Evolutionary conservation across 1,140 invertebrate species (phyloP), one percentile per base, ranked within the genome.

Genomic region (Tribolium madens): DNA sequence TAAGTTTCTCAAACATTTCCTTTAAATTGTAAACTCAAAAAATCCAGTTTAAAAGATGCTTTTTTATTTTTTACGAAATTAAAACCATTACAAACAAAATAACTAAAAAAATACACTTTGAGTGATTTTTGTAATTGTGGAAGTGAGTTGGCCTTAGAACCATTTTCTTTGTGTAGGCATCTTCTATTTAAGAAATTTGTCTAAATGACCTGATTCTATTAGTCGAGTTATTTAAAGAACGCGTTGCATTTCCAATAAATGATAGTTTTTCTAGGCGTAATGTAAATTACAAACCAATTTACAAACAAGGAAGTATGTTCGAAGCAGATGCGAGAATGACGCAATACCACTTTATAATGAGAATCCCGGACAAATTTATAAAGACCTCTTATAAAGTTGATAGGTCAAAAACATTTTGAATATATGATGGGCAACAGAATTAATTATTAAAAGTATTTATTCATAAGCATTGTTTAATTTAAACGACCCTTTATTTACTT

Each of bases 391-490:
- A 13, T 64, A 64, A 57, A 53, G 50, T 68, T 48, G 14, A 60
- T 74, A 21, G 73, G 73, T 75, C 73, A 75, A 75, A 75, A 50
- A 68, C 73, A 75, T 75, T 47, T 26, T 48, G 69, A 46, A 48
- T 21, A 47, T 42, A 47, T 47, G 36, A 71, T 42, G 17, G 1
- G 21, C 21, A 26, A 4, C 21, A 26, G 69, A 71, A 36, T 42
- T 42, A 42, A 42, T 42, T 31, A 31, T 31, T 42, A 42, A 5
- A 26, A 26, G 21, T 26, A 26, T 26, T 26, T 4, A 26, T 26
- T 26, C 6, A 26, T 26, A 26, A 26, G 18, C 21, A 26, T 5
- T 26, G 21, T 26, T 26, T 26, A 26, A 26, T 5, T 26, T 1
- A 26, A 26, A 26, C 21, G n/a, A n/a, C n/a, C n/a, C n/a, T n/a